These are phyloP conservation scores for Chorisops tibialis DNA, from an alignment of 2,888 invertebrate genomes.

Conservation along the genomic window DNA sequence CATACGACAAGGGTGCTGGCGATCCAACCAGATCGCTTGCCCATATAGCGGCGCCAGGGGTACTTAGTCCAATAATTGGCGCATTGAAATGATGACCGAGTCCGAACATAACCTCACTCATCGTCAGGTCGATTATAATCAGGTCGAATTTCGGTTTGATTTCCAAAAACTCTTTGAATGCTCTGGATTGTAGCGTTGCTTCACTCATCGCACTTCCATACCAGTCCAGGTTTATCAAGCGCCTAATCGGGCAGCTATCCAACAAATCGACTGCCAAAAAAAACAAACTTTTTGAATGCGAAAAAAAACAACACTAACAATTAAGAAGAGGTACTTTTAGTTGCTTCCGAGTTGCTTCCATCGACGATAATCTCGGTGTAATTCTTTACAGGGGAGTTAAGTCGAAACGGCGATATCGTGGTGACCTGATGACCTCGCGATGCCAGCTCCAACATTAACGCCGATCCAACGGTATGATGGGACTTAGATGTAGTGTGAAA, in stretches of 20 bases:
- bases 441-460: conserved; percentile 41
- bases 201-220: conserved; percentile 41
- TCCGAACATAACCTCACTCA: conserved; percentile 49
- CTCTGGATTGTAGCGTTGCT: conserved; percentile 37
- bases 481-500: conserved; percentile 38
- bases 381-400: neutral
- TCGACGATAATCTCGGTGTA: neutral
- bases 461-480: conserved; percentile 43
- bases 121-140: conserved; percentile 48
- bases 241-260: neutral
- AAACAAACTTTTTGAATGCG: neutral
- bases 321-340: too few species aligned
- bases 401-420: conserved; percentile 38
- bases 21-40: conserved; percentile 37
- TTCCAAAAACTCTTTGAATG: conserved; percentile 38
- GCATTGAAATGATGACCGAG: conserved; percentile 42
- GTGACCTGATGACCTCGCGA: conserved; percentile 45
- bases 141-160: conserved; percentile 36
- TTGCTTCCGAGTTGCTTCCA: neutral
- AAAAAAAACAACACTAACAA: neutral
- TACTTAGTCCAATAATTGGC: conserved; percentile 37
- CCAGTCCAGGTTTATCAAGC: neutral
- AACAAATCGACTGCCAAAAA: neutral
- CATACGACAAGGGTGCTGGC: conserved; percentile 47
- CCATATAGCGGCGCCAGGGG: conserved; percentile 37